Evolutionary conservation across 2,113 vertebrate species (phyloP).

Genomic region (Campylomormyrus tamandua): DNA sequence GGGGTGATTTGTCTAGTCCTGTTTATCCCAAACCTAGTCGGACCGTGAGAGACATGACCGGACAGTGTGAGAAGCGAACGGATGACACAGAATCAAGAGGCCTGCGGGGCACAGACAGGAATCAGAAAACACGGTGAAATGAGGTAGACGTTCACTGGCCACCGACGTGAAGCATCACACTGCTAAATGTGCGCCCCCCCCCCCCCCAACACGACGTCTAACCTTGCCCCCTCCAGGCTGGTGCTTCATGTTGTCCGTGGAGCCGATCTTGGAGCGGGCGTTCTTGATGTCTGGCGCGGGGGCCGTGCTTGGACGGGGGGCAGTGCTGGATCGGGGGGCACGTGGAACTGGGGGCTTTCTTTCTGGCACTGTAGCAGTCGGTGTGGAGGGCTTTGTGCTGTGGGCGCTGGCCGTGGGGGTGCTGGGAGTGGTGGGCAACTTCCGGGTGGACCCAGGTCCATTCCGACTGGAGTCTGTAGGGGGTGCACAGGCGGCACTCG

Average conservation of each 20-base stretch:
- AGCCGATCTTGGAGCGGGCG: conserved; percentile 85
- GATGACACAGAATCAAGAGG: background rate
- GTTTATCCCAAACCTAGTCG: background rate
- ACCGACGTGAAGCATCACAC: background rate
- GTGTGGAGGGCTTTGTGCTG: conserved; percentile 62
- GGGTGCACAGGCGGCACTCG: background rate
- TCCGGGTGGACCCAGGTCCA: conserved; percentile 56
- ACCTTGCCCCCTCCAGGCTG: conserved; percentile 91
- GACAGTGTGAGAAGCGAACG: background rate
- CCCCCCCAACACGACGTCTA: conserved; percentile 40
- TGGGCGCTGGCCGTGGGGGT: conserved; percentile 47
- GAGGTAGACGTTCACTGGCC: background rate
- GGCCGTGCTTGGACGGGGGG: conserved; percentile 46
- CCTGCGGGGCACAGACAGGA: background rate
- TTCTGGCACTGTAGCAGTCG: conserved; percentile 60
- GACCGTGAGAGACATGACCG: background rate
- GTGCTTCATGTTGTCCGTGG: conserved; percentile 89
- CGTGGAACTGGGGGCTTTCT: conserved; percentile 64
- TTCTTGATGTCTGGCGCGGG: conserved; percentile 82
- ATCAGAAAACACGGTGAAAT: background rate
- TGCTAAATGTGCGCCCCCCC: too few species aligned
- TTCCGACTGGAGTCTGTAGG: conserved; percentile 42
- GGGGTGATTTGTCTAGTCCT: background rate
- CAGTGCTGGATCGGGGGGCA: conserved; percentile 36
- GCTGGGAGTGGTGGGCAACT: conserved; percentile 42